These are phyloP conservation scores for Sceliomorpha sp. DNA, from an alignment of 2,888 invertebrate genomes.

Conservation along the genomic window DNA sequence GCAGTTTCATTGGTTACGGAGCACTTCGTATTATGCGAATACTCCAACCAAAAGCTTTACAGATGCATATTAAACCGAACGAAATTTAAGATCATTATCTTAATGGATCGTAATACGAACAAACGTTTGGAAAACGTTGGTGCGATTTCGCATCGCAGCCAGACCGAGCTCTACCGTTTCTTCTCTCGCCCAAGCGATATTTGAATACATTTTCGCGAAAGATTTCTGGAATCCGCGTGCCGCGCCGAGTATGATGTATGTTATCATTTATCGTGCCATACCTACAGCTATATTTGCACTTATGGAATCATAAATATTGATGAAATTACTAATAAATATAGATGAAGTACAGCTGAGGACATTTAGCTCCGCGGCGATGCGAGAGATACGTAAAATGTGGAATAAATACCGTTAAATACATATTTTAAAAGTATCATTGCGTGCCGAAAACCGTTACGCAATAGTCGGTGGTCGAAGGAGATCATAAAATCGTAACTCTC, in stretches of 20 bases:
- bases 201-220: not conserved
- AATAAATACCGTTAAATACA: constrained; percentile 48
- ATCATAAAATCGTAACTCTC: constrained; percentile 47
- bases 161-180: not conserved
- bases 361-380: constrained; percentile 16
- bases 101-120: constrained; percentile 12
- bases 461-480: constrained; percentile 20
- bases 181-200: not conserved
- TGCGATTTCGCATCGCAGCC: constrained; percentile 3
- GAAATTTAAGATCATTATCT: constrained; percentile 9
- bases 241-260: constrained; percentile 10
- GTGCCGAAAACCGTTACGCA: constrained; percentile 54
- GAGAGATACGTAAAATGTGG: constrained; percentile 30
- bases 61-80: constrained; percentile 20
- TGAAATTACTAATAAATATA: not conserved
- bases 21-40: constrained; percentile 3
- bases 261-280: constrained; percentile 21
- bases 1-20: constrained; percentile 10
- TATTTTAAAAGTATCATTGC: constrained; percentile 46
- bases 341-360: constrained; percentile 2
- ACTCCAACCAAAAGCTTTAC: not conserved
- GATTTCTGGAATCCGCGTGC: constrained; percentile 8
- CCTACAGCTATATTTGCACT: too few species aligned
- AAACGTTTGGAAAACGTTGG: constrained; percentile 13
- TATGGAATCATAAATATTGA: not conserved